Conservation (phyloP, 2,113 vertebrate genomes). For the Taxidea taxus region DNA sequence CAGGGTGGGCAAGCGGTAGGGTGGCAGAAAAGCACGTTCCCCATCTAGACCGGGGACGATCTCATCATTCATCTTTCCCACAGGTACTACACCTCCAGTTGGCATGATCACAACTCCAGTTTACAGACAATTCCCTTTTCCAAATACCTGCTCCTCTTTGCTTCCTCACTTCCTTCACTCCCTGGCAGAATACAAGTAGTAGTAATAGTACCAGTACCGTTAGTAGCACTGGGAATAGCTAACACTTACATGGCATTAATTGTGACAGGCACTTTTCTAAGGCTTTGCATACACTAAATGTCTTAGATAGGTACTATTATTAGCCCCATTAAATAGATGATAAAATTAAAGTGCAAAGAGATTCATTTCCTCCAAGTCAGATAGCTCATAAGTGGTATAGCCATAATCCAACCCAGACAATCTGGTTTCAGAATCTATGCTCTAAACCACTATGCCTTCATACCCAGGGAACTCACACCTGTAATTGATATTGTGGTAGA, state of each 20-base stretch:
- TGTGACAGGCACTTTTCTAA: not conserved
- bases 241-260: not conserved
- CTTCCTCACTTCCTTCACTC: not conserved
- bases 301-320: not conserved
- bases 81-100: not conserved
- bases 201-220: not conserved
- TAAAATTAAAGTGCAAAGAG: not conserved
- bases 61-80: not conserved
- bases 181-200: not conserved
- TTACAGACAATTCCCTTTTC: not conserved
- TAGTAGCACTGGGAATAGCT: not conserved
- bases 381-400: not conserved
- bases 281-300: not conserved
- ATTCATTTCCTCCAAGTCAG: not conserved
- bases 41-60: too few relatives aligned
- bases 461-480: not conserved
- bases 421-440: not conserved
- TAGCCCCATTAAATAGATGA: not conserved
- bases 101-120: not conserved
- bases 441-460: not conserved
- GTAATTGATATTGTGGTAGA: not conserved
- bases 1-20: not conserved
- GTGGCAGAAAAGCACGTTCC: not conserved
- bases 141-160: not conserved
- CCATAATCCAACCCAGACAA: not conserved